Conservation (phyloP, 2,113 vertebrate genomes). For the Ellobius talpinus region DNA sequence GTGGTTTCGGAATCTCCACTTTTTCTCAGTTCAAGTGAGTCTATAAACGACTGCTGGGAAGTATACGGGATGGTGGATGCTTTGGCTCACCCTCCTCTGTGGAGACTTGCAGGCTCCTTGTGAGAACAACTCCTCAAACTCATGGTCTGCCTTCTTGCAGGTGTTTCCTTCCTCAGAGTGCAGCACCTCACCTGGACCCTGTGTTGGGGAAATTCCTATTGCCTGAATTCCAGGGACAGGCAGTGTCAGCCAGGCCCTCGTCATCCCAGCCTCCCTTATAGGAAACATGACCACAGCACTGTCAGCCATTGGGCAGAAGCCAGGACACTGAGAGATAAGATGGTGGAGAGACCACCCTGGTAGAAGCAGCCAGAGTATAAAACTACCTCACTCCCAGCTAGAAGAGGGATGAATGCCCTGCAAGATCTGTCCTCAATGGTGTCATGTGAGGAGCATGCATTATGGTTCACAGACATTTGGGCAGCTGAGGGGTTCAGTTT, state of each 20-base stretch:
- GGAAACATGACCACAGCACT: not conserved
- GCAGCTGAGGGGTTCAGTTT: not conserved
- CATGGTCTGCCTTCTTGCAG: too few relatives aligned
- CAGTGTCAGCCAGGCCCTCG: not conserved
- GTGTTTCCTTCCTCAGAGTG: not conserved
- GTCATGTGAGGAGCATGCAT: not conserved
- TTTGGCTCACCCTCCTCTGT: not conserved
- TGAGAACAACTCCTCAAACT: not conserved
- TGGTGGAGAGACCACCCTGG: not conserved
- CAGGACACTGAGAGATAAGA: not conserved
- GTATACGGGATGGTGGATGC: not conserved
- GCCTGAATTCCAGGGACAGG: not conserved
- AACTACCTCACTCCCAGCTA: not conserved
- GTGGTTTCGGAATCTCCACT: not conserved
- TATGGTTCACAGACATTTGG: not conserved
- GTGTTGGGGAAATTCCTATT: not conserved
- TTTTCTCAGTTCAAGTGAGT: not conserved
- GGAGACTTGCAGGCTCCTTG: not conserved
- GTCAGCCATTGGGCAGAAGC: not conserved
- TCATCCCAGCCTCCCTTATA: not conserved
- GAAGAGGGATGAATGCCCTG: too few relatives aligned
- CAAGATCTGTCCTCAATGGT: not conserved
- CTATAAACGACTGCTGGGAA: not conserved
- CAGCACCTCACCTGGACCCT: not conserved
- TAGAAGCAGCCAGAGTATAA: not conserved